Evolutionary conservation across 2,797 vertebrate species (phyloP), one percentile per base, ranked within the genome.

Genomic region (Lacerta bilineata): DNA sequence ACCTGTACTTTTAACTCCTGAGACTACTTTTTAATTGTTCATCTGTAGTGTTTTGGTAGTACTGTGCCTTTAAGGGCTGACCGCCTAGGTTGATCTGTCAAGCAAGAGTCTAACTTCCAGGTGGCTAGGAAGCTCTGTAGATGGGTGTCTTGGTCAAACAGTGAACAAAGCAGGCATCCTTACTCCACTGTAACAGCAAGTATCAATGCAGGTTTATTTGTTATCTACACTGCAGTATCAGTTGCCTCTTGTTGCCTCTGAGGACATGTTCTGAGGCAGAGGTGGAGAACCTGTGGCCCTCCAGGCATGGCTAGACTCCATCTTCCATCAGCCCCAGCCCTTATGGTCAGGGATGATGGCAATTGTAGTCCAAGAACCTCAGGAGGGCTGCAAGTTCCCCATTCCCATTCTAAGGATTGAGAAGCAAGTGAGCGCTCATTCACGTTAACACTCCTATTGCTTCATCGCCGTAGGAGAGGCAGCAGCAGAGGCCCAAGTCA

Each of bases 121-220:
- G 88, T 93, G 92, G 83, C 72, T 80, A 9, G 74, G 89, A 89
- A 90, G 82, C 81, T 88, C 83, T 91, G 55, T 87, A 29, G 11
- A 1, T 89, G 77, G 36, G 29, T 50, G 36, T 91, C 50, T 76
- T 76, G 18, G 33, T 74, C 92, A 46, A 77, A 86, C 81, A 64
- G 68, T 85, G 71, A 88, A 88, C 92, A 88, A 86, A 93, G 87
- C 90, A 90, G 29, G 25, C 68, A 87, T 80, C 46, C 88, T 4
- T 90, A 86, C 82, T 92, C 88, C 87, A 72, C 71, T 92, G 23
- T 59, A 84, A 13, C 59, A 93, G 82, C 61, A n/a, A 90, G 85
- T 64, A 74, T 55, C 82, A 81, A 85, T 90, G 81, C 82, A 89
- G 80, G 78, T 90, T 90, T 94, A 85, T 89, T 94, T 92, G 82